A percentile compares a stretch with the other conserved stretches of the same genome.
Evolutionary conservation across 1,140 invertebrate genomes (phyloP).

Genomic region (Tenebrio molitor): DNA sequence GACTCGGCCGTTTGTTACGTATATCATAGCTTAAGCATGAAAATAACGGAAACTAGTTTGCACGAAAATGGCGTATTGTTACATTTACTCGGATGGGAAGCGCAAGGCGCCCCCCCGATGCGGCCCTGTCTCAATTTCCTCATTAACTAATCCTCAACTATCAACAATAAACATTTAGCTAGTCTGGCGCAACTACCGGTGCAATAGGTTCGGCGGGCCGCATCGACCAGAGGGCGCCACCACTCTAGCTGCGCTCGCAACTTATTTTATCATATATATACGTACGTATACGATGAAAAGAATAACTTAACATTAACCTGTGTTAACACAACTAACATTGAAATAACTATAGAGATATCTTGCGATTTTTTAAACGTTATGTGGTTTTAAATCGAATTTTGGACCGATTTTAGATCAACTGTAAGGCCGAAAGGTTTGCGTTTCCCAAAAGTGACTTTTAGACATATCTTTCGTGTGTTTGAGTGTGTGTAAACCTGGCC

Average conservation of each 20-base stretch:
- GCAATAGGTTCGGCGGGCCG: slow-evolving; percentile 22
- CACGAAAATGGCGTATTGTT: slow-evolving; percentile 36
- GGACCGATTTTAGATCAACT: slow-evolving; percentile 51
- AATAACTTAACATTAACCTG: slow-evolving; percentile 37
- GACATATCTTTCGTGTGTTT: slow-evolving; percentile 53
- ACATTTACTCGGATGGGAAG: slow-evolving; percentile 26
- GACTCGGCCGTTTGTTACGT: slow-evolving; percentile 7
- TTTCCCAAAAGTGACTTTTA: slow-evolving; percentile 66
- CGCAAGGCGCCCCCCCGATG: slow-evolving; percentile 2
- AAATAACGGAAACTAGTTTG: slow-evolving; percentile 26
- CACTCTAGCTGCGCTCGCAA: slow-evolving; percentile 34
- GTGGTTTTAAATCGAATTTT: slow-evolving; percentile 59
- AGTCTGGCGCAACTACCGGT: slow-evolving; percentile 36
- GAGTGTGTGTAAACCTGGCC: slow-evolving; percentile 23
- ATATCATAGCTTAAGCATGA: slow-evolving; percentile 9
- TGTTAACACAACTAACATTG: slow-evolving; percentile 58
- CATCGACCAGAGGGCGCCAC: slow-evolving; percentile 40
- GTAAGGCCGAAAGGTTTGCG: slow-evolving; percentile 61
- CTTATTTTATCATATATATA: slow-evolving; percentile 34
- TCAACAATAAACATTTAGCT: slow-evolving; percentile 55
- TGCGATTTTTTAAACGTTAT: slow-evolving; percentile 52
- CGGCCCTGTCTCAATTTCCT: slow-evolving; percentile 5
- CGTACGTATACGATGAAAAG: slow-evolving; percentile 38
- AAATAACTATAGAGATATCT: slow-evolving; percentile 56
- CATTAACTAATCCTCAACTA: slow-evolving; percentile 44